Base-by-base conservation (phyloP, 2,888 invertebrate species). In the Hirtodrosophila confusa region DNA sequence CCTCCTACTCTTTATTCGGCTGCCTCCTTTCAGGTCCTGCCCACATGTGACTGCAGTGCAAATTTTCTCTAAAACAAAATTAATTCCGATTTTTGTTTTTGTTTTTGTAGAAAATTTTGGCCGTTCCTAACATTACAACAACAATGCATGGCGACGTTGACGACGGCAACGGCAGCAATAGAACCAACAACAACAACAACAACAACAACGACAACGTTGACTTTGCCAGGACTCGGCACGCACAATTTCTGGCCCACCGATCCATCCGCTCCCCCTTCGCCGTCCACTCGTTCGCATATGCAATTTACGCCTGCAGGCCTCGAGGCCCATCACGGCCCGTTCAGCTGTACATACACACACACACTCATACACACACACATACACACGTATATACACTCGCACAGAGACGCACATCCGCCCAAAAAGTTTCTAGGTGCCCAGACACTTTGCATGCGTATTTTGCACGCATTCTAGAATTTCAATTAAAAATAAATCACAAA, bases 401-500 rank as follows among this genome's bases (percentile, higher is more conserved):
- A 27, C 35, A 37, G 33, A 40, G 23, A 43, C 44, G 48, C 75
- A 68, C 64, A 71, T 66, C 77, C 72, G 75, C 57, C 55, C 66
- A 51, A 71, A 87, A 82, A 86, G 73, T 88, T 86, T 86, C 87
- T 83, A 88, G 88, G 87, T 84, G 87, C 78, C 78, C 82, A 88
- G 87, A 88, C 86, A 85, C 83, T 87, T 88, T 87, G 85, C 83
- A 87, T 88, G 88, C 85, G 89, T 85, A 88, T 88, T 86, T 90
- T 88, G 89, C 88, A 89, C 90, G 90, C 90, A 90, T 90, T 90
- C 90, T 91, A 90, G 90, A 91, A 90, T 90, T 90, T 91, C 90
- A 91, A 90, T 90, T 90, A 90, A 90, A 90, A 90, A 90, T 90
- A 90, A 91, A 91, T 90, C 91, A 90, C 91, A 90, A 89, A 84